phyloP scores from a whole-genome alignment of 2,797 vertebrate species.

The Discoglossus pictus region DNA sequence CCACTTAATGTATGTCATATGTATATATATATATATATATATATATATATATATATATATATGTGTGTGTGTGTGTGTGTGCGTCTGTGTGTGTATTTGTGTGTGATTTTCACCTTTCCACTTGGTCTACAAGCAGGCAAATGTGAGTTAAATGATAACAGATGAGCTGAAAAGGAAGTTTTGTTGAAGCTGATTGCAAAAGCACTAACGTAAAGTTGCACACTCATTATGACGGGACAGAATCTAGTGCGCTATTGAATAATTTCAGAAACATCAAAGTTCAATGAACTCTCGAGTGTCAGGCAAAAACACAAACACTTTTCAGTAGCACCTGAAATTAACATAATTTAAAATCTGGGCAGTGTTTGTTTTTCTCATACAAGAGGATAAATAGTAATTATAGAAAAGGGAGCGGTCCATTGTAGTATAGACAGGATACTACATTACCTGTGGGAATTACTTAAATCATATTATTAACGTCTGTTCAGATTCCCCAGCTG shows the following conservation, averaged over 20 bases:
- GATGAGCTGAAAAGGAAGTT: too few relatives aligned
- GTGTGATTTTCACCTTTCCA: too few relatives aligned
- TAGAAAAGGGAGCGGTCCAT: slow-evolving; percentile 35
- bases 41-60: too few relatives aligned
- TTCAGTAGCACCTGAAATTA: slow-evolving; percentile 12
- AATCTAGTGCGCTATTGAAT: slow-evolving; percentile 21
- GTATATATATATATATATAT: too few relatives aligned
- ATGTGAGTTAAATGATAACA: too few relatives aligned
- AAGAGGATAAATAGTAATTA: slow-evolving; percentile 41
- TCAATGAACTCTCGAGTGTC: slow-evolving; percentile 10
- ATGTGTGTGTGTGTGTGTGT: too few relatives aligned
- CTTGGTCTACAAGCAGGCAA: too few relatives aligned
- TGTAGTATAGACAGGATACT: slow-evolving; percentile 38
- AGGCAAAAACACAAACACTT: slow-evolving; percentile 31
- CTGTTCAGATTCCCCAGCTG: slow-evolving; percentile 40
- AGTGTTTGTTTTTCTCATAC: slow-evolving; percentile 43
- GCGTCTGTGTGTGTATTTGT: too few relatives aligned
- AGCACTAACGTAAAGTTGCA: slow-evolving; percentile 20
- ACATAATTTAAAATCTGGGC: slow-evolving; percentile 14
- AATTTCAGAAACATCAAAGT: slow-evolving; percentile 4
- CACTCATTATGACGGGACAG: slow-evolving; percentile 11
- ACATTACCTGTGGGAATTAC: slow-evolving; percentile 34
- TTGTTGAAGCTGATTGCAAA: slow-evolving; percentile 16
- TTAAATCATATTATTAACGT: slow-evolving; percentile 32
- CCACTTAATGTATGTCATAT: too few relatives aligned